Evolutionary conservation across 2,888 invertebrate genomes (phyloP), one percentile per base, ranked within the genome.

Genomic region (Trissoscelio sp.): DNA sequence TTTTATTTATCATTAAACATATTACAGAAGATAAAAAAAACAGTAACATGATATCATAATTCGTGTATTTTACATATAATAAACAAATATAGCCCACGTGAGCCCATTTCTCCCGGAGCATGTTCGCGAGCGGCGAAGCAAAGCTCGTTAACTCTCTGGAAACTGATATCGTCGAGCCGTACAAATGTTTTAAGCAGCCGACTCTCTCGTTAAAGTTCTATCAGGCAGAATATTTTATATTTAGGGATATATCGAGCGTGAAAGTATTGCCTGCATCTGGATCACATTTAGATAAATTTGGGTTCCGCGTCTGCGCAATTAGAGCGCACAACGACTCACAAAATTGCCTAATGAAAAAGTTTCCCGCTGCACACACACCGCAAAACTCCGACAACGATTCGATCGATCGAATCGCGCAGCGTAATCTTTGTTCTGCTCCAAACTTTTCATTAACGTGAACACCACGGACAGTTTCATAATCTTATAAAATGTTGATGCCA

Each of bases 101-200:
- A 3, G 24, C 24, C 24, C 39, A 39, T n/a, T n/a, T n/a, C n/a
- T n/a, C n/a, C n/a, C n/a, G n/a, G n/a, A n/a, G n/a, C n/a, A n/a
- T n/a, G n/a, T n/a, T n/a, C n/a, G n/a, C n/a, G n/a, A n/a, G n/a
- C n/a, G n/a, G n/a, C n/a, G 46, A 46, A 31, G 46, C 57, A 70
- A 34, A 44, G 51, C 75, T 81, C 72, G 81, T 81, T 81, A 77
- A 77, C 70, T 80, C 58, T 22, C 42, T 37, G 37, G 58, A 77
- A 81, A 69, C 75, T 62, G 78, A 69, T 66, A 74, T 66, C 78
- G 64, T 53, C 78, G 73, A 57, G 39, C 58, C 48, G 51, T 51
- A 66, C 79, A 66, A 79, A 79, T 79, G 72, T 66, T 66, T 70
- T 58, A 57, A 66, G 42, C 57, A 70, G 78, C 64, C 37, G 78